These are phyloP conservation scores for Crematogaster levior DNA, from an alignment of 2,888 invertebrate species.

Conservation along the genomic window DNA sequence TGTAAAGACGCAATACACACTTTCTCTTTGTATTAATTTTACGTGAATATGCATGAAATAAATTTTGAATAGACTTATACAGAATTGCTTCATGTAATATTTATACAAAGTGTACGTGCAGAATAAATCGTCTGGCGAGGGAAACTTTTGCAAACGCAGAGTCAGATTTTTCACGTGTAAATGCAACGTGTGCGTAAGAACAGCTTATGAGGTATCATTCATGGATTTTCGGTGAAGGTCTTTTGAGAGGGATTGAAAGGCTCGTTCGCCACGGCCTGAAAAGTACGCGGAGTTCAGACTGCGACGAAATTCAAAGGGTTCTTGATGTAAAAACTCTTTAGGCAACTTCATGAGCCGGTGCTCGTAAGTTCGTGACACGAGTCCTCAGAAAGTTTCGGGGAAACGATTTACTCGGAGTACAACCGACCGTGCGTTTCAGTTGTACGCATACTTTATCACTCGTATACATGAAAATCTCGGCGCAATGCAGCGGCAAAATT, in stretches of 20 bases:
- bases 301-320: constrained; percentile 66
- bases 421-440: constrained; percentile 53
- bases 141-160: constrained; percentile 11
- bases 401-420: constrained; percentile 73
- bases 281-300: constrained; percentile 60
- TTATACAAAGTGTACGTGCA: constrained; percentile 13
- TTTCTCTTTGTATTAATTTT: constrained; percentile 17
- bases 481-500: constrained; percentile 25
- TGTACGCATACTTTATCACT: constrained; percentile 13
- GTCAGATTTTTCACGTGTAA: constrained; percentile 39
- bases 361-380: constrained; percentile 69
- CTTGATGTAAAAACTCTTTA: constrained; percentile 73
- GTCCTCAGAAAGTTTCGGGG: constrained; percentile 68
- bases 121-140: neutral
- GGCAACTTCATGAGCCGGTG: constrained; percentile 70
- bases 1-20: neutral
- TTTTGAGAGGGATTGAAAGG: constrained; percentile 61
- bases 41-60: neutral
- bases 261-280: constrained; percentile 58
- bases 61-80: neutral
- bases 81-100: constrained; percentile 5
- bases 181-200: constrained; percentile 47
- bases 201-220: constrained; percentile 53
- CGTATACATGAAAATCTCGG: neutral
- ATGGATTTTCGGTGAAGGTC: constrained; percentile 68